Evolutionary conservation across 1,140 invertebrate species (phyloP).

Genomic region (Ceratoteleas bidentatus): DNA sequence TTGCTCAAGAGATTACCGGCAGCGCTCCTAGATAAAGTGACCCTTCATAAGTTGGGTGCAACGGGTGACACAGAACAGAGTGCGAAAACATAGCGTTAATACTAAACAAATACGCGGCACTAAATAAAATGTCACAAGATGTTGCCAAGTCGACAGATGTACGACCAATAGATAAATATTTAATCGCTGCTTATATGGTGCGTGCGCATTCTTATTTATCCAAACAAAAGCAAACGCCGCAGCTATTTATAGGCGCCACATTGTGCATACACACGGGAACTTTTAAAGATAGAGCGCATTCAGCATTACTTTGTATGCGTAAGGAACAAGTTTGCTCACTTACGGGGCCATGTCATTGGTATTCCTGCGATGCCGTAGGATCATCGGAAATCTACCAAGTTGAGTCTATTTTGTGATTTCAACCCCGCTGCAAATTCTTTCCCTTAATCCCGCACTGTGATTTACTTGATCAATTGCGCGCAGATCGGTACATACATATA

Average conservation of each 20-base stretch:
- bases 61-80: slow-evolving; percentile 57
- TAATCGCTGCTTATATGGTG: slow-evolving; percentile 66
- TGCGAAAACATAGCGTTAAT: slow-evolving; percentile 68
- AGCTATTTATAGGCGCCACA: slow-evolving; percentile 43
- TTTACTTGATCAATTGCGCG: slow-evolving; percentile 33
- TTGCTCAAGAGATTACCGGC: slow-evolving; percentile 37
- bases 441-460: slow-evolving; percentile 50
- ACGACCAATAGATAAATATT: slow-evolving; percentile 68
- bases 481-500: slow-evolving; percentile 9
- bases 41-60: slow-evolving; percentile 29
- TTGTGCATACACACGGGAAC: slow-evolving; percentile 22
- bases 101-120: slow-evolving; percentile 64
- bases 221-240: slow-evolving; percentile 68
- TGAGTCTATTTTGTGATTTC: slow-evolving; percentile 54
- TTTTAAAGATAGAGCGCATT: slow-evolving; percentile 15
- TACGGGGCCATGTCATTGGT: slow-evolving; percentile 54
- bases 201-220: slow-evolving; percentile 49
- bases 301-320: slow-evolving; percentile 32
- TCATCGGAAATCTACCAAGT: slow-evolving; percentile 57
- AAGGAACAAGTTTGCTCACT: slow-evolving; percentile 50
- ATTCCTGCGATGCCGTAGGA: slow-evolving; percentile 48
- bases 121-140: slow-evolving; percentile 69
- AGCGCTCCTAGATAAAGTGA: too few relatives aligned
- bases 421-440: slow-evolving; percentile 24
- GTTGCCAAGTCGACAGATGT: slow-evolving; percentile 67